Percentiles rank a stretch among this genome's conserved stretches.
phyloP scores from a whole-genome alignment of 2,888 invertebrate species.

The Mesorhabditis sp. region DNA sequence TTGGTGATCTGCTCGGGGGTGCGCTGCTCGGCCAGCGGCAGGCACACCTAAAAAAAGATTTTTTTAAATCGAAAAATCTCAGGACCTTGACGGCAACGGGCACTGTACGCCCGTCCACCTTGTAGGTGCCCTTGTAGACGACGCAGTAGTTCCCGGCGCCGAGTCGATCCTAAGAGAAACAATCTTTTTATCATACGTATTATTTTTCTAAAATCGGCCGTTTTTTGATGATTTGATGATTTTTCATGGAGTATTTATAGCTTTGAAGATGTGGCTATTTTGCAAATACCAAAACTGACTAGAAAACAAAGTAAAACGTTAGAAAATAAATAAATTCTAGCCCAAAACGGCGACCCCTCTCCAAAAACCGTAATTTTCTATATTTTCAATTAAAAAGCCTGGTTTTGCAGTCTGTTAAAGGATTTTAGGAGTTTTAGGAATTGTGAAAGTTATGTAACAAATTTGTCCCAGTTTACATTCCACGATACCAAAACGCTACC shows the following conservation, averaged over 20 bases:
- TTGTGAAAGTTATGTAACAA: too few relatives aligned
- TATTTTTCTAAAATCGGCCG: too few relatives aligned
- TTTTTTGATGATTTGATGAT: too few relatives aligned
- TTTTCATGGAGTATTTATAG: too few relatives aligned
- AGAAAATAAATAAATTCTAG: neutral
- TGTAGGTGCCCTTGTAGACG: slow-evolving; percentile 20
- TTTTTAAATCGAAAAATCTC: neutral
- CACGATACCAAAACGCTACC: neutral
- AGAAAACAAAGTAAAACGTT: neutral
- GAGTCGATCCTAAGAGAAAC: slow-evolving; percentile 5
- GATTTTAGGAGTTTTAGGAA: too few relatives aligned
- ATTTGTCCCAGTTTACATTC: too few relatives aligned
- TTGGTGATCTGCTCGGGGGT: neutral
- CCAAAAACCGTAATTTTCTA: too few relatives aligned
- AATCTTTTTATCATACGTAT: too few relatives aligned
- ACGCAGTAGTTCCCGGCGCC: slow-evolving; percentile 30
- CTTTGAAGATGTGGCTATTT: too few relatives aligned
- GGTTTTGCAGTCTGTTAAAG: too few relatives aligned
- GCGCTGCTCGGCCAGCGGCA: neutral
- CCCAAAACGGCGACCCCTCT: too few relatives aligned
- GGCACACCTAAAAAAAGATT: neutral
- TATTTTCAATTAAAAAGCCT: too few relatives aligned
- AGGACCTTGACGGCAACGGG: slow-evolving; percentile 16
- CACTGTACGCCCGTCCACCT: slow-evolving; percentile 8
- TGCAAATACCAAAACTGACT: neutral